phyloP scores from a whole-genome alignment of 2,113 vertebrate genomes.

The Lepus timidus region DNA sequence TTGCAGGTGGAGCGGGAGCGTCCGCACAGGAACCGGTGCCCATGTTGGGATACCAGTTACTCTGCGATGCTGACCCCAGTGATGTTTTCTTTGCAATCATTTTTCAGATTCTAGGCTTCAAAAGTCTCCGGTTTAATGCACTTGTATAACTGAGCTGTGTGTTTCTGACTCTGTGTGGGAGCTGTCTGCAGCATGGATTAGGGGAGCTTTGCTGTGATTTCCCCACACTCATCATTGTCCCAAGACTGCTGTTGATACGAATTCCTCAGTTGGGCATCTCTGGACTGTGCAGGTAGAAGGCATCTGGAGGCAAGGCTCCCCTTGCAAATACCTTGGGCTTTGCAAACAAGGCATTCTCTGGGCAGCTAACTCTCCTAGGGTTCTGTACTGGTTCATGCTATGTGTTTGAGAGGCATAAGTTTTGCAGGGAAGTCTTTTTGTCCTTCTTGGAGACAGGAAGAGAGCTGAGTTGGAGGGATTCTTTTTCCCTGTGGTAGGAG shows the following conservation, averaged over 20 bases:
- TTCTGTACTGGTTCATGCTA: too few relatives aligned
- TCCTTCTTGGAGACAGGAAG: background rate
- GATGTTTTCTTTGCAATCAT: constrained; percentile 6
- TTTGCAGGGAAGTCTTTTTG: background rate
- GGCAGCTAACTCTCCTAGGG: too few relatives aligned
- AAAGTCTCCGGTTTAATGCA: background rate
- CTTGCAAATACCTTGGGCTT: too few relatives aligned
- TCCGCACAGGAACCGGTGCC: too few relatives aligned
- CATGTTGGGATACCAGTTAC: background rate
- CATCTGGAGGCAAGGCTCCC: too few relatives aligned
- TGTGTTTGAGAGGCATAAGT: background rate
- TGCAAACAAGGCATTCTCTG: too few relatives aligned
- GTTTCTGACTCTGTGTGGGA: background rate
- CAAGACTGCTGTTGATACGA: background rate
- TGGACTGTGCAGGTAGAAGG: background rate
- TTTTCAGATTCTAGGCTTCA: background rate
- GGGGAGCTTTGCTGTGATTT: background rate
- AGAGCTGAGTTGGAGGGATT: background rate
- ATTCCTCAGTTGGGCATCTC: constrained; percentile 11
- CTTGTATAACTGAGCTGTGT: background rate
- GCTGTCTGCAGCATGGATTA: background rate
- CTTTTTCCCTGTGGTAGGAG: too few relatives aligned
- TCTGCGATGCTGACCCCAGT: background rate
- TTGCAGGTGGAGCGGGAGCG: too few relatives aligned
- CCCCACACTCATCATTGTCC: background rate